phyloP scores from a whole-genome alignment of 2,797 vertebrate species.

The Notamacropus eugenii region DNA sequence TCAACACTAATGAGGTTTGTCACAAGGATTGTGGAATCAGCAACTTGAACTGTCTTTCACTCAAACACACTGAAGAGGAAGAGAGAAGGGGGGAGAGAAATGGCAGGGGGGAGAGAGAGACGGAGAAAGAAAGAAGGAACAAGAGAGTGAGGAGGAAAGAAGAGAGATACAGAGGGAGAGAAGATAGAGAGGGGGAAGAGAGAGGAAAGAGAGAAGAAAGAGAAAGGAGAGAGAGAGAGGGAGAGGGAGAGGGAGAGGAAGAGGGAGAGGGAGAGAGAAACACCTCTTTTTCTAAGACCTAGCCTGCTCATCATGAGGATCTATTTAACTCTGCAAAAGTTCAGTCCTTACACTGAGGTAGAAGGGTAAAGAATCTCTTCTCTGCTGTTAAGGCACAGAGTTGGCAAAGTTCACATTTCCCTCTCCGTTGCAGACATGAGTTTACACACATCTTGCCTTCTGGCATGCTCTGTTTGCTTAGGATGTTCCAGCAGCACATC shows the following conservation, averaged over 20 bases:
- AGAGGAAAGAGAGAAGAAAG: too few species aligned
- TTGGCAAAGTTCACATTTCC: constrained; percentile 59
- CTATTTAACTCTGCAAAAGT: constrained; percentile 18
- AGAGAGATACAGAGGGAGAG: too few species aligned
- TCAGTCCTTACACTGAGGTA: constrained; percentile 31
- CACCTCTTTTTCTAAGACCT: neutral
- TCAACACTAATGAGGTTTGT: too few species aligned
- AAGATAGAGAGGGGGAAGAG: too few species aligned
- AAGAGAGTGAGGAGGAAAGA: too few species aligned
- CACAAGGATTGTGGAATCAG: too few species aligned
- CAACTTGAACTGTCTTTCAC: too few species aligned
- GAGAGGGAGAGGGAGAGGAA: neutral
- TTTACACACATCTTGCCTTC: constrained; percentile 45
- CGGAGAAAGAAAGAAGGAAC: too few species aligned
- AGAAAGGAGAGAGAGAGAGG: too few species aligned
- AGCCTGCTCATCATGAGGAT: neutral
- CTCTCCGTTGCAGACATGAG: constrained; percentile 53
- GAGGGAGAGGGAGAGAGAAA: neutral
- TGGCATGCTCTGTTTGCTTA: constrained; percentile 38
- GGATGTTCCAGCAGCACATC: constrained; percentile 2
- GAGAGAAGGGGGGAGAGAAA: too few species aligned
- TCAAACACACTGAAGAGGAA: too few species aligned
- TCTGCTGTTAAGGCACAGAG: constrained; percentile 63
- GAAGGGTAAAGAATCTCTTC: constrained; percentile 56
- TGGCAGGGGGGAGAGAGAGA: too few species aligned